Percentiles rank a stretch among this genome's conserved stretches.
These are phyloP conservation scores for Halcyon smyrnensis DNA, from an alignment of 2,797 vertebrate species.

Conservation along the genomic window DNA sequence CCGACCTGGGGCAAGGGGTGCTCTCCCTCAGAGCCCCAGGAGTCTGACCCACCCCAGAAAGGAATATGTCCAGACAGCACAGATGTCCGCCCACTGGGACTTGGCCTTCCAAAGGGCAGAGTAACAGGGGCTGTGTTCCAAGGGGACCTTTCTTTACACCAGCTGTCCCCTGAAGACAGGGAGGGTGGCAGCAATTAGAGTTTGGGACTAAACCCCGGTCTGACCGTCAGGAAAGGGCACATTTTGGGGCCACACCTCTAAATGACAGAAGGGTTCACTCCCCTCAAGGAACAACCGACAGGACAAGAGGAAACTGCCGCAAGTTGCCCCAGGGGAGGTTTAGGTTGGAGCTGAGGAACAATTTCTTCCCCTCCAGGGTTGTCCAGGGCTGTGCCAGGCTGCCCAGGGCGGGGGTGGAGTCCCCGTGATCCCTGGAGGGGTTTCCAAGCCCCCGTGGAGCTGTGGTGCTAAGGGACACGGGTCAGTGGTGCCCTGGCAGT, in stretches of 20 bases:
- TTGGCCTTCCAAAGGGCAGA: not conserved
- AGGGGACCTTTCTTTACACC: not conserved
- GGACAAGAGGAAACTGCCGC: not conserved
- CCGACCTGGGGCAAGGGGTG: not conserved
- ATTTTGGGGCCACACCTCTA: not conserved
- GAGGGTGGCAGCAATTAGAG: too few relatives aligned
- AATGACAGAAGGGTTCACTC: not conserved
- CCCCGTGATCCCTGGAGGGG: not conserved
- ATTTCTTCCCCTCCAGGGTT: not conserved
- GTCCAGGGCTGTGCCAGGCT: not conserved
- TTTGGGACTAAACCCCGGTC: not conserved
- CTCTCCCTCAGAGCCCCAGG: not conserved
- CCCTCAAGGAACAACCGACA: not conserved
- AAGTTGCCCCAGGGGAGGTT: too few relatives aligned
- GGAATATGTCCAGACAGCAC: accelerated
- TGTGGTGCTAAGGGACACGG: not conserved
- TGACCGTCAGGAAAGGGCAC: not conserved
- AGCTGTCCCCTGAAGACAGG: too few relatives aligned
- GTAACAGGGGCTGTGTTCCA: not conserved
- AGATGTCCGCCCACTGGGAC: accelerated
- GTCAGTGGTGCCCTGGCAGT: not conserved
- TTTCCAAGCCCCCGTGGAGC: not conserved
- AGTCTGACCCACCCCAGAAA: not conserved
- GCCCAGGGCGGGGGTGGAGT: not conserved
- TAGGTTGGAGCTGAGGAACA: too few relatives aligned